Evolutionary conservation across 92 coral and sea anemone genomes (phyloP).

Genomic region (Meandrina meandrites): DNA sequence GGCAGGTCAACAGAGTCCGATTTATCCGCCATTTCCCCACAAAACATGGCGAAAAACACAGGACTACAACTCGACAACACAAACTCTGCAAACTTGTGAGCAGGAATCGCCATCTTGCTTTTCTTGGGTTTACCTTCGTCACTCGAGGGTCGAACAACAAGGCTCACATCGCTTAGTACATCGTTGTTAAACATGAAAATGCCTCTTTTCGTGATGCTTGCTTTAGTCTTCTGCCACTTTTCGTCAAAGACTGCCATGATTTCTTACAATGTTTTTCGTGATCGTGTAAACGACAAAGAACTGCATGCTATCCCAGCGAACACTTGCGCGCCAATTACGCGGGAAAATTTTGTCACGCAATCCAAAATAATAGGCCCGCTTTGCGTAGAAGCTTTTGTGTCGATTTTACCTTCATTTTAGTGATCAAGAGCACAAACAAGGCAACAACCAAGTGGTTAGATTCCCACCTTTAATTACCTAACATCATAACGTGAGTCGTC

Average conservation of each 20-base stretch:
- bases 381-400: too few relatives aligned
- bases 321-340: too few relatives aligned
- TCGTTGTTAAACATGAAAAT: slow-evolving; percentile 10
- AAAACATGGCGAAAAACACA: slow-evolving; percentile 28
- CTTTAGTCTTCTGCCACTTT: not conserved
- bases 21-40: slow-evolving; percentile 15
- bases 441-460: too few relatives aligned
- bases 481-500: too few relatives aligned
- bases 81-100: slow-evolving; percentile 22
- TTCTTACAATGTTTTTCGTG: not conserved
- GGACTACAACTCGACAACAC: slow-evolving; percentile 18
- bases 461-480: too few relatives aligned
- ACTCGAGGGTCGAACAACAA: not conserved
- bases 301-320: too few relatives aligned
- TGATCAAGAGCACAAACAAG: too few relatives aligned
- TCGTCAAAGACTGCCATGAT: slow-evolving; percentile 3
- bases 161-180: slow-evolving; percentile 19
- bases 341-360: too few relatives aligned
- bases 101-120: slow-evolving; percentile 21
- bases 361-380: too few relatives aligned
- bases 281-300: too few relatives aligned
- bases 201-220: not conserved
- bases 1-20: slow-evolving; percentile 6
- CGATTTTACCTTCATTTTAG: too few relatives aligned
- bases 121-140: not conserved